Base-by-base conservation (phyloP, 2,113 vertebrate genomes). In the Scortum barcoo region DNA sequence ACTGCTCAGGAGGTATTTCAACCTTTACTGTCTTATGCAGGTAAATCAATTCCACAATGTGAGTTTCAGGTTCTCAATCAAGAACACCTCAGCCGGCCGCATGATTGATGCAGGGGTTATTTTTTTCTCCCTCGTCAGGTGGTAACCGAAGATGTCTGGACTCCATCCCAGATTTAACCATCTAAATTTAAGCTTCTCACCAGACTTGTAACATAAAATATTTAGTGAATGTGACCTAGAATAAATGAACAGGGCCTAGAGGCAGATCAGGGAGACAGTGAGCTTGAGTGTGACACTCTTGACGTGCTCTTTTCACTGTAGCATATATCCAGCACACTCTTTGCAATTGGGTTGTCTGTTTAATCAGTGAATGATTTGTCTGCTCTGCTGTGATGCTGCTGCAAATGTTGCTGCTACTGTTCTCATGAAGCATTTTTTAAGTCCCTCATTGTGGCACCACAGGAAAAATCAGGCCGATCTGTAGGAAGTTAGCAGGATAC, bases 191-290 rank as follows among this genome's bases (percentile, higher is more conserved):
- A 88, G 78, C 53, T 72, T 84, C 77, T 88, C 80, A 87, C 74
- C 71, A 85, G 87, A 90, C 76, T 50, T n/a, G 14, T 9, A 2
- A 11, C 40, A 89, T 93, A 30, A 93, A 93, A 90, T 82, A 93
- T 93, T 93, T 58, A 91, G 79, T 51, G 68, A 71, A 69, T 79
- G 72, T 86, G 88, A 83, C 87, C 87, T 9, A 88, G 87, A 88
- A 93, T 86, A 82, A 89, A 86, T 78, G 80, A 61, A 82, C 72
- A 22, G 44, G 74, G 60, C 38, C 65, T 44, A 28, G n/a, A 72
- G 67, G 67, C 33, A 57, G 17, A 28, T 84, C 57, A 70, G 54
- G 36, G 57, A 57, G 76, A 69, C 62, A 38, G 46, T 65, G 66
- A 80, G 63, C 36, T 14, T 24, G 61, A 36, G 30, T n/a, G 68